phyloP scores from a whole-genome alignment of 2,888 invertebrate genomes.

The Nyleta sp. region DNA sequence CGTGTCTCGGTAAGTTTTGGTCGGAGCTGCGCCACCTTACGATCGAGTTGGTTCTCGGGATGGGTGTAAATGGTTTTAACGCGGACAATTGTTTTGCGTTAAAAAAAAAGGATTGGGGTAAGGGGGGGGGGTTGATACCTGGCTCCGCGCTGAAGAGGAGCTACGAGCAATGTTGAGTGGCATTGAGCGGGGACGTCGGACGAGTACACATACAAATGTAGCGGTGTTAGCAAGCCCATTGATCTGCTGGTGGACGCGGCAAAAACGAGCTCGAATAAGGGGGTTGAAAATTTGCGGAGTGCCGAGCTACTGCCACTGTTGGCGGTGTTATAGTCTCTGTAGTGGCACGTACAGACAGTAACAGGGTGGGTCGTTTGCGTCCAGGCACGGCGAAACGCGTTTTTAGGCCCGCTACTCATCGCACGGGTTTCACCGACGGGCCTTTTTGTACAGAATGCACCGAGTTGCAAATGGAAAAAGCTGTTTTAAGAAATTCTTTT shows the following conservation, averaged over 20 bases:
- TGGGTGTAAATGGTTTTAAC: too few species aligned
- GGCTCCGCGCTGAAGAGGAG: slow-evolving; percentile 53
- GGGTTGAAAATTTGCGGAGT: slow-evolving; percentile 67
- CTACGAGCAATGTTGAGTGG: slow-evolving; percentile 53
- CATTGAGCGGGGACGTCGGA: slow-evolving; percentile 68
- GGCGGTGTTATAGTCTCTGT: slow-evolving; percentile 60
- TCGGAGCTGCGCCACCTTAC: too few species aligned
- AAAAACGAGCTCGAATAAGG: slow-evolving; percentile 68
- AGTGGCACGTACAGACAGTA: slow-evolving; percentile 51
- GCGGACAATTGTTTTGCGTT: too few species aligned
- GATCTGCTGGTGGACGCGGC: slow-evolving; percentile 81
- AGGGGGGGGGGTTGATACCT: slow-evolving; percentile 63
- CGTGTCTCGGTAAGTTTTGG: too few species aligned
- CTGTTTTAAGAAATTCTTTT: too few species aligned
- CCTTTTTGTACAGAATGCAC: neutral
- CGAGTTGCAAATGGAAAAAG: too few species aligned
- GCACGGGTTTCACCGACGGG: neutral
- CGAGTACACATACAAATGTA: slow-evolving; percentile 77
- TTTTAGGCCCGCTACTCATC: slow-evolving; percentile 45
- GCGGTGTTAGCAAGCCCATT: slow-evolving; percentile 82
- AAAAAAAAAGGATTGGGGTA: slow-evolving; percentile 44
- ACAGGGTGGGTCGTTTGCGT: slow-evolving; percentile 49
- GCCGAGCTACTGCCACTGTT: slow-evolving; percentile 65
- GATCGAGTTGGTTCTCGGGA: too few species aligned
- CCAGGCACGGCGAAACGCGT: slow-evolving; percentile 23